Conservation (phyloP, 2,888 invertebrate species). For the Entomobrya proxima region DNA sequence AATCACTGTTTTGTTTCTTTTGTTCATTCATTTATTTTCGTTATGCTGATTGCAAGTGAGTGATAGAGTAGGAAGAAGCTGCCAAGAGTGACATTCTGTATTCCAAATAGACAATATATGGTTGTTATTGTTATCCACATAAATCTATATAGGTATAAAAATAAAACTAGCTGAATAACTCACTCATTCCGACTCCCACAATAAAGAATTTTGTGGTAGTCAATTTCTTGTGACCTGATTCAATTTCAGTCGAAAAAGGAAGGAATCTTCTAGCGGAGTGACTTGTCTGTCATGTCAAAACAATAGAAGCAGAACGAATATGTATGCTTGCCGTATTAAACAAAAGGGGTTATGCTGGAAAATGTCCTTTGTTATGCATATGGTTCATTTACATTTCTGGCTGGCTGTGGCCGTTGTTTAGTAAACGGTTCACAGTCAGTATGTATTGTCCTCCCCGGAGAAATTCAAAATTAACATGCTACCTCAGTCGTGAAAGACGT, state of each 20-base stretch:
- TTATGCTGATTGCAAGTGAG: background rate
- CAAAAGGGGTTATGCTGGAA: no score
- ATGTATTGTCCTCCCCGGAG: no score
- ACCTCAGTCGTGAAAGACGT: no score
- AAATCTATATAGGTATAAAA: background rate
- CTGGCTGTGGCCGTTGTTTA: no score
- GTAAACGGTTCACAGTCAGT: no score
- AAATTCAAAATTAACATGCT: no score
- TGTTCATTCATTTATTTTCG: no score
- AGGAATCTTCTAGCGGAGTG: no score
- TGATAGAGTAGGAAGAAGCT: background rate
- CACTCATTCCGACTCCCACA: background rate
- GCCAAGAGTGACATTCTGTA: background rate
- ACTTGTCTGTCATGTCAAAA: background rate
- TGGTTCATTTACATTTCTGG: background rate
- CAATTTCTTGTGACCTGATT: slow-evolving; percentile 5
- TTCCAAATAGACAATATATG: background rate
- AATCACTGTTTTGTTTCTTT: background rate
- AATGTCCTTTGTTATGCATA: background rate
- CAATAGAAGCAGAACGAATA: background rate
- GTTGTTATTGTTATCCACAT: background rate
- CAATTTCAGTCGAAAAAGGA: background rate
- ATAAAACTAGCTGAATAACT: background rate
- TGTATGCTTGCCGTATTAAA: no score
- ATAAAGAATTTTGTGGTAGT: background rate